Conservation (phyloP, 2,113 vertebrate genomes). For the Ahaetulla prasina region DNA sequence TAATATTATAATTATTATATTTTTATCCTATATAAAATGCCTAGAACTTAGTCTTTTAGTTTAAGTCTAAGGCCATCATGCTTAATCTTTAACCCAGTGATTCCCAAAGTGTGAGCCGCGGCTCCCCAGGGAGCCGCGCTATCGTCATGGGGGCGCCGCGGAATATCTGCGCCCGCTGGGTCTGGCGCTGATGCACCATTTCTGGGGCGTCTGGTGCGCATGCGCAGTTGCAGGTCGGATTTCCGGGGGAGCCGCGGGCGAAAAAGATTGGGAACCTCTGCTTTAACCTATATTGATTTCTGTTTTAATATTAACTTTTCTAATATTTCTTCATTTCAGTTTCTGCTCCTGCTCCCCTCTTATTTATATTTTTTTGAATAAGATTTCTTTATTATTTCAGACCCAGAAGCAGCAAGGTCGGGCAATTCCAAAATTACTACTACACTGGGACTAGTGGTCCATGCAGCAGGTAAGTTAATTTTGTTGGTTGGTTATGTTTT, state of each 20-base stretch:
- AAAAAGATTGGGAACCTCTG: too few species aligned
- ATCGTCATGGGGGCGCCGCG: too few species aligned
- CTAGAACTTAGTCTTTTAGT: not conserved
- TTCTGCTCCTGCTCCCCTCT: not conserved
- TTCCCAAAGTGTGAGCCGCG: too few species aligned
- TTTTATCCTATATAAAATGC: not conserved
- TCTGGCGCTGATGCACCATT: too few species aligned
- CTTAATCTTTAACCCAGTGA: not conserved
- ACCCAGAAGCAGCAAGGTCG: conserved; percentile 85
- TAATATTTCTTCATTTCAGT: not conserved
- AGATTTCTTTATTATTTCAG: conserved; percentile 66
- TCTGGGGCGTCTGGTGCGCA: too few species aligned
- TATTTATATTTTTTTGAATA: conserved; percentile 28
- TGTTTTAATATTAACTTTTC: not conserved
- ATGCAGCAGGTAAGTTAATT: conserved; percentile 85
- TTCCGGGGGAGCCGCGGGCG: too few species aligned
- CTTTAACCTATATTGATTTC: not conserved
- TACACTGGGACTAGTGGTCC: conserved; percentile 92
- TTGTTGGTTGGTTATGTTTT: not conserved
- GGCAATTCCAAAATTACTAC: conserved; percentile 94
- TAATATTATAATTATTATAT: not conserved
- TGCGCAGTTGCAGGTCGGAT: too few species aligned
- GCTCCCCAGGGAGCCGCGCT: too few species aligned
- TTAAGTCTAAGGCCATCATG: not conserved
- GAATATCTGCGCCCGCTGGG: too few species aligned